Percentiles rank a stretch among this genome's conserved stretches.
These are phyloP conservation scores for Dendrolimus punctatus DNA, from an alignment of 1,140 invertebrate species.

Conservation along the genomic window DNA sequence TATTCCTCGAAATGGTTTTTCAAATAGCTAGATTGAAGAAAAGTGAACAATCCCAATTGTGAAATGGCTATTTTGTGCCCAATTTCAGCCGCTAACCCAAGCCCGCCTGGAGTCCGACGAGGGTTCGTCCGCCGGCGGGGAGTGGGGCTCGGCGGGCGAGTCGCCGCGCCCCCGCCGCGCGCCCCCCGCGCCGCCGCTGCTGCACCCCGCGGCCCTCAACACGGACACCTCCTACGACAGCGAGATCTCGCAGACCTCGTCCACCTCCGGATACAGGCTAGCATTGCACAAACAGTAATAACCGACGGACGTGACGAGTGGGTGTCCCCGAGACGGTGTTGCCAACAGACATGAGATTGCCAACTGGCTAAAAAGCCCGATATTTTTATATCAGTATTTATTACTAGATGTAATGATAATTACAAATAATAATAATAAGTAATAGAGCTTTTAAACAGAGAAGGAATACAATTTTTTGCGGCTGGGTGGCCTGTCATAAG, in stretches of 20 bases:
- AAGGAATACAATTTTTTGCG: too few relatives aligned
- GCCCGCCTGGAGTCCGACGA: conserved; percentile 63
- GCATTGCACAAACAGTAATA: conserved; percentile 67
- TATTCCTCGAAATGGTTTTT: too few relatives aligned
- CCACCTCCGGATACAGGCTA: conserved; percentile 84
- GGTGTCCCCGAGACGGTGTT: conserved; percentile 66
- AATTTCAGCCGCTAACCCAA: conserved; percentile 10
- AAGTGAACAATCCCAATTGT: too few relatives aligned
- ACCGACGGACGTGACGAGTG: conserved; percentile 66
- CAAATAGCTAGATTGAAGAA: too few relatives aligned
- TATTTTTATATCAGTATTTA: too few relatives aligned
- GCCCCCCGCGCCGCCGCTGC: conserved; percentile 40
- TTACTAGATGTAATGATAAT: too few relatives aligned
- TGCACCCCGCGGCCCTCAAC: conserved; percentile 36
- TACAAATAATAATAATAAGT: too few relatives aligned
- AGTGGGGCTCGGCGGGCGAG: conserved; percentile 7
- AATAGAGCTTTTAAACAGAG: too few relatives aligned
- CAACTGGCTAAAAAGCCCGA: background rate
- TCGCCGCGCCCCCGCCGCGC: conserved; percentile 32
- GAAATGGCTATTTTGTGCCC: too few relatives aligned
- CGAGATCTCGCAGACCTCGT: conserved; percentile 83
- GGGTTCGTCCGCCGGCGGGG: conserved; percentile 49
- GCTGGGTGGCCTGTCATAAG: too few relatives aligned
- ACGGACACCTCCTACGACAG: conserved; percentile 84
- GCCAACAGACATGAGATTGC: background rate